A percentile compares a stretch with the other conserved stretches of the same genome.
Evolutionary conservation across 2,888 invertebrate species (phyloP).

Genomic region (Troides helena): DNA sequence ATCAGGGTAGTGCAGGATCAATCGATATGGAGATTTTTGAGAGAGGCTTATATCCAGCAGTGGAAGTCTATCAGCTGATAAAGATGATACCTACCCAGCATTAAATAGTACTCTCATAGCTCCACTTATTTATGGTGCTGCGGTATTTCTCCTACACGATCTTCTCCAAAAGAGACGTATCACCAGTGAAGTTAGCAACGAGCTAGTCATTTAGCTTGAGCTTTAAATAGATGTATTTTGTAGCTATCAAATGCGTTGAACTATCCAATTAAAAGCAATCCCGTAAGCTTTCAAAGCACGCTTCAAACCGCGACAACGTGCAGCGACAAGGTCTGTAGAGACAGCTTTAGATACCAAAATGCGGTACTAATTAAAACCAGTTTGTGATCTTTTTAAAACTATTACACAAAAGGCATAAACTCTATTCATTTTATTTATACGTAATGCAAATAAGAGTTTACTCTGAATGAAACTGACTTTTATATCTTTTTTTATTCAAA

Average conservation of each 20-base stretch:
- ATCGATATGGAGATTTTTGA: no score
- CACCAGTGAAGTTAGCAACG: no score
- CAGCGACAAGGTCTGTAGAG: background rate
- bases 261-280: conserved; percentile 8
- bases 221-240: background rate
- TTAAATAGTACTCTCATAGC: no score
- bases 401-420: background rate
- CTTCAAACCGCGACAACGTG: conserved; percentile 7
- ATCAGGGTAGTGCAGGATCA: no score
- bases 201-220: background rate
- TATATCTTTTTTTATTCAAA: no score
- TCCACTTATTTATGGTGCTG: no score
- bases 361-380: conserved; percentile 9
- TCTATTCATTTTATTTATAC: background rate
- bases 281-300: conserved; percentile 11
- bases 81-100: no score
- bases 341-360: conserved; percentile 7
- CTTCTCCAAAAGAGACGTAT: no score
- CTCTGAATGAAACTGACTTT: no score
- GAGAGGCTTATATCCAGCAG: no score
- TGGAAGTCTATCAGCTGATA: no score
- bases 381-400: background rate
- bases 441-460: background rate
- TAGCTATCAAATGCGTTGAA: background rate
- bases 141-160: no score